Evolutionary conservation across 23 tunicate species (phyloP).

Genomic region (Aplidium turbinatum): DNA sequence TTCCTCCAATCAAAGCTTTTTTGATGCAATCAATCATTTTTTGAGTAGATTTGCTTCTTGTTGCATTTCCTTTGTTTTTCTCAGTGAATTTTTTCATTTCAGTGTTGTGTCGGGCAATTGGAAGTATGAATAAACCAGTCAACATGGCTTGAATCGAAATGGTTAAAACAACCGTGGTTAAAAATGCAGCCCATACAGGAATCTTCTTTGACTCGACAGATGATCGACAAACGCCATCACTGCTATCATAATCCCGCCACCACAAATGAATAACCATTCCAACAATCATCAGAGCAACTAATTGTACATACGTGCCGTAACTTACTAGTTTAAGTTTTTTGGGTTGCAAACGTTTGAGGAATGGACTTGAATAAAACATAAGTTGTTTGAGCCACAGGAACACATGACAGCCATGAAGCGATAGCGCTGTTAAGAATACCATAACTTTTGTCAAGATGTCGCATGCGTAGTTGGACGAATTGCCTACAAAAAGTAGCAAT

Average conservation of each 20-base stretch:
- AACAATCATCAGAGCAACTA: constrained; percentile 25
- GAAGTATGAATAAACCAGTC: constrained; percentile 57
- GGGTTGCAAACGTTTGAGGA: constrained; percentile 38
- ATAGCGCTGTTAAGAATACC: constrained; percentile 47
- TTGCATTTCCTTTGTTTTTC: neutral
- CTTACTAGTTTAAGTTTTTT: constrained; percentile 35
- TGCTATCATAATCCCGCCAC: constrained; percentile 54
- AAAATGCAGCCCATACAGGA: constrained; percentile 29
- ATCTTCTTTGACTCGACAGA: neutral
- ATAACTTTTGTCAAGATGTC: constrained; percentile 38
- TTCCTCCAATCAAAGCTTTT: constrained; percentile 40
- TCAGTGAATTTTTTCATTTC: constrained; percentile 9
- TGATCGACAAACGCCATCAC: constrained; percentile 26
- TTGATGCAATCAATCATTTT: constrained; percentile 42
- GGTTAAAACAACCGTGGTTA: constrained; percentile 28
- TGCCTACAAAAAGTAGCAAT: constrained; percentile 26
- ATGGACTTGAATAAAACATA: constrained; percentile 55
- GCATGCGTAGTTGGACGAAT: constrained; percentile 36
- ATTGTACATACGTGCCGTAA: constrained; percentile 30
- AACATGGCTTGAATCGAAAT: constrained; percentile 40
- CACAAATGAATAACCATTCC: constrained; percentile 32
- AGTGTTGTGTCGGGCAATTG: constrained; percentile 38
- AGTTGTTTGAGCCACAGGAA: constrained; percentile 64
- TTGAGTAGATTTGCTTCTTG: neutral
- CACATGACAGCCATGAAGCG: constrained; percentile 52